Percentiles rank a stretch among this genome's conserved stretches.
phyloP scores from a whole-genome alignment of 1,140 invertebrate genomes.

The Xylocopa sonorina region DNA sequence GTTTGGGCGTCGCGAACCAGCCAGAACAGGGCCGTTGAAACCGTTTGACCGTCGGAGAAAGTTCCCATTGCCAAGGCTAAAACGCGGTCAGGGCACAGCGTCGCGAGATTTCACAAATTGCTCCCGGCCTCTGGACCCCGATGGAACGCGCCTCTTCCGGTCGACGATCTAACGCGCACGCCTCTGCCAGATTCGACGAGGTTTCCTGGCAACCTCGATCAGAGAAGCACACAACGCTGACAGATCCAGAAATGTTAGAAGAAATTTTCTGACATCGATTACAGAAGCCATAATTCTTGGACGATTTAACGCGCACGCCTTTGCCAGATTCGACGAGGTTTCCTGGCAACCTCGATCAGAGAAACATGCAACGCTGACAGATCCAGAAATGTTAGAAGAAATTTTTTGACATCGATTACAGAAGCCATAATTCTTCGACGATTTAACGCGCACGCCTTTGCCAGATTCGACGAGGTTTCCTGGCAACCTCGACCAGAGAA shows the following conservation, averaged over 20 bases:
- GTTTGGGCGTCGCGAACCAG: slow-evolving; percentile 5
- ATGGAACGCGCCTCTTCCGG: slow-evolving; percentile 1
- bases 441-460: not conserved
- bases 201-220: no score
- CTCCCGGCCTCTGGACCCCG: slow-evolving; percentile 4
- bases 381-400: no score
- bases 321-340: not conserved
- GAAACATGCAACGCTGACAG: no score
- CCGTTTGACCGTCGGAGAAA: slow-evolving; percentile 61
- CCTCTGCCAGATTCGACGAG: not conserved
- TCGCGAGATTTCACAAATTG: slow-evolving; percentile 50
- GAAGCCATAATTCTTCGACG: no score
- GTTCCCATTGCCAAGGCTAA: slow-evolving; percentile 70
- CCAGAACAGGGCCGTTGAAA: slow-evolving; percentile 39
- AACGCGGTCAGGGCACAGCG: slow-evolving; percentile 60
- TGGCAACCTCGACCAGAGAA: no score
- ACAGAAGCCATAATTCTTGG: no score
- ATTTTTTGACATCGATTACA: no score
- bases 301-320: not conserved
- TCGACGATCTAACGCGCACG: not conserved
- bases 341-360: no score
- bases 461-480: not conserved
- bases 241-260: no score
- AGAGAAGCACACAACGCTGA: no score
- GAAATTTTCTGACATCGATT: no score